These are phyloP conservation scores for Rhea pennata DNA, from an alignment of 2,113 vertebrate species.

Conservation along the genomic window DNA sequence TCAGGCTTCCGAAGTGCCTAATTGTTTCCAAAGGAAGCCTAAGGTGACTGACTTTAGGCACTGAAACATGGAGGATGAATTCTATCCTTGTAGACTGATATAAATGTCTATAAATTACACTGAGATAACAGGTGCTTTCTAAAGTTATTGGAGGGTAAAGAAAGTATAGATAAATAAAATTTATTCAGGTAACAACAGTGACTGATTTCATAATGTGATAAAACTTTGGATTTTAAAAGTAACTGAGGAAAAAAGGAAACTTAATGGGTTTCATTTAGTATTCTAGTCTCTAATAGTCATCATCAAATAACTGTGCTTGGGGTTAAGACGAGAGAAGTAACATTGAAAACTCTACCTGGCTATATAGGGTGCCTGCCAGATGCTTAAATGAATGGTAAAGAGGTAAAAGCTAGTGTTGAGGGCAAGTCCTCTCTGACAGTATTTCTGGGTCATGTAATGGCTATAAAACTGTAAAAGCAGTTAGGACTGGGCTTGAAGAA, in stretches of 20 bases:
- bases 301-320: not conserved
- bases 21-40: slow-evolving; percentile 27
- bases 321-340: not conserved
- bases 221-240: not conserved
- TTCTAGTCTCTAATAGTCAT: not conserved
- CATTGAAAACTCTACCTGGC: not conserved
- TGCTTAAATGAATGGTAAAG: not conserved
- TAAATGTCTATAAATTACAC: not conserved
- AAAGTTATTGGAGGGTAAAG: not conserved
- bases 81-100: not conserved
- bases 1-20: not conserved
- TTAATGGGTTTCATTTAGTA: not conserved
- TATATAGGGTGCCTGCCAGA: not conserved
- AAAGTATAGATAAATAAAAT: not conserved
- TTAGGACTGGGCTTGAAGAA: not conserved
- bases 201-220: not conserved
- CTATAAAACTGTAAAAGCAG: not conserved
- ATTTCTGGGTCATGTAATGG: not conserved
- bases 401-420: not conserved
- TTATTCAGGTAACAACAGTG: not conserved
- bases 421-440: not conserved
- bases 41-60: not conserved
- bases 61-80: not conserved
- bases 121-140: not conserved
- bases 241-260: not conserved